Percentiles rank a stretch among this genome's conserved stretches.
Conservation (phyloP, 2,888 invertebrate species). For the Lymantria dispar region DNA sequence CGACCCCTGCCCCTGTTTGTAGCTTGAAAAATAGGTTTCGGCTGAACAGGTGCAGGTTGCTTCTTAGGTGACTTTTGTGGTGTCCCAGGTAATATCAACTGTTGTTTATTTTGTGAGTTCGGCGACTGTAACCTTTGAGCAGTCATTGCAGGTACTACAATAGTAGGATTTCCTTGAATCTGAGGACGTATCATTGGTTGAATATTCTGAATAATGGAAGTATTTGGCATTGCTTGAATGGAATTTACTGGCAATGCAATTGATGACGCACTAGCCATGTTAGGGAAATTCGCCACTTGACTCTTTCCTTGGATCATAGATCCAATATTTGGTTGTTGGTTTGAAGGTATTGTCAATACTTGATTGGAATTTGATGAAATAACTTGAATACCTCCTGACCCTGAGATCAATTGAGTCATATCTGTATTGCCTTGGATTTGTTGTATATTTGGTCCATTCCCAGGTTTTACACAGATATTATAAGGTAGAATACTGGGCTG, state of each 20-base stretch:
- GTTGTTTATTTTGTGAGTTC: constrained; percentile 70
- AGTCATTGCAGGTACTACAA: constrained; percentile 72
- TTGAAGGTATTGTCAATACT: constrained; percentile 71
- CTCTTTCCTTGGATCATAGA: constrained; percentile 72
- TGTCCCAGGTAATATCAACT: constrained; percentile 65
- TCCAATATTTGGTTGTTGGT: constrained; percentile 62
- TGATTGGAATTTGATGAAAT: constrained; percentile 79
- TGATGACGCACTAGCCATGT: constrained; percentile 77
- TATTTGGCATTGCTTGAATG: constrained; percentile 71
- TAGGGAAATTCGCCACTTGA: constrained; percentile 72
- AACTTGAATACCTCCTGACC: constrained; percentile 75
- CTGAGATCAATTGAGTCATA: constrained; percentile 71
- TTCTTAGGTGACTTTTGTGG: constrained; percentile 77
- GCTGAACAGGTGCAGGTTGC: constrained; percentile 70
- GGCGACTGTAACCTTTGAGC: constrained; percentile 72
- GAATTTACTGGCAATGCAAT: constrained; percentile 76
- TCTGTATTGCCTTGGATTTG: constrained; percentile 69
- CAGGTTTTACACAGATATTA: constrained; percentile 77
- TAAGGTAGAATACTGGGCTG: constrained; percentile 72
- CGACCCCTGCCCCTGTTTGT: constrained; percentile 69
- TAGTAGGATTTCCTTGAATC: constrained; percentile 73
- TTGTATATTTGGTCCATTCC: constrained; percentile 66
- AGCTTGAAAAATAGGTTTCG: constrained; percentile 76
- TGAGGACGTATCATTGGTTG: constrained; percentile 78
- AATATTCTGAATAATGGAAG: constrained; percentile 75